Evolutionary conservation across 2,888 invertebrate genomes (phyloP).

Genomic region (Seladonia tumulorum): DNA sequence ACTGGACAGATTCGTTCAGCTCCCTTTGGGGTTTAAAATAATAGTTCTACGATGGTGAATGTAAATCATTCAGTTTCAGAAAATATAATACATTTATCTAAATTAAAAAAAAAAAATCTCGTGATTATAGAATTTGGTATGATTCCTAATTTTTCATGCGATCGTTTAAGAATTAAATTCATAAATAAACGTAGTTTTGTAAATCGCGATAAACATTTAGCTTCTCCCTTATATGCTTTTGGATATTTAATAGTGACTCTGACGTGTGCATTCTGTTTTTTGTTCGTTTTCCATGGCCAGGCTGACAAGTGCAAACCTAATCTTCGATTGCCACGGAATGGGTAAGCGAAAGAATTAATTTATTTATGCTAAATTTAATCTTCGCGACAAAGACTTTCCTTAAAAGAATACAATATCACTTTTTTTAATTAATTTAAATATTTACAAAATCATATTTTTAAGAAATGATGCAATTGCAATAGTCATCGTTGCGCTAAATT

Average conservation of each 20-base stretch:
- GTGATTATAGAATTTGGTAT: neutral
- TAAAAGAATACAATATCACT: neutral
- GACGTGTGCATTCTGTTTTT: neutral
- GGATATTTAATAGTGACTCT: conserved; percentile 1
- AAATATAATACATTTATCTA: neutral
- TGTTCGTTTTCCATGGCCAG: conserved; percentile 15
- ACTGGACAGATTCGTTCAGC: too few species aligned
- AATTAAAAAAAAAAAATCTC: neutral
- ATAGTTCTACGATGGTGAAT: too few species aligned
- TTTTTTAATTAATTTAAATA: neutral
- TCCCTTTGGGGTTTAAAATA: neutral
- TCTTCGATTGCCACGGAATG: conserved; percentile 24
- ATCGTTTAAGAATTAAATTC: too few species aligned
- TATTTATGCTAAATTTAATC: conserved; percentile 1
- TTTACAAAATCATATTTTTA: neutral
- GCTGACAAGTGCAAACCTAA: neutral
- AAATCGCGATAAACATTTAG: neutral
- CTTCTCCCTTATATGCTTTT: neutral
- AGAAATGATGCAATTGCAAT: too few species aligned
- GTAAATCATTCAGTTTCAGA: too few species aligned
- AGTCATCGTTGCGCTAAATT: too few species aligned
- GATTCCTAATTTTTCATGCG: too few species aligned
- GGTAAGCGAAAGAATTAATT: conserved; percentile 40
- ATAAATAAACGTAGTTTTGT: too few species aligned
- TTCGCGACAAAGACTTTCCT: neutral